Percentiles rank a stretch among this genome's conserved stretches.
Evolutionary conservation across 2,113 vertebrate genomes (phyloP).

Genomic region (Herpailurus yagouaroundi): DNA sequence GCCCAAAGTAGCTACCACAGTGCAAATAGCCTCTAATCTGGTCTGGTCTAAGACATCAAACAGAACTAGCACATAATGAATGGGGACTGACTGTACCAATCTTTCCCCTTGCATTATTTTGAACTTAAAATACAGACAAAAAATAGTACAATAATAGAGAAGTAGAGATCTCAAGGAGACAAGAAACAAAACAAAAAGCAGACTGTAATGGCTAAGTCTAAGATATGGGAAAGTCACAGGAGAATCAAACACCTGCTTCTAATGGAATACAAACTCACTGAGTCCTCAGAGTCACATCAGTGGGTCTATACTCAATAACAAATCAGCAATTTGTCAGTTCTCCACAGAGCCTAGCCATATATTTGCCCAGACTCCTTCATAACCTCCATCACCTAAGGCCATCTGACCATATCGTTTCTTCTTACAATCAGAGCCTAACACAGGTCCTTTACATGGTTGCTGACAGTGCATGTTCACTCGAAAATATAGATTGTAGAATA

Average conservation of each 20-base stretch:
- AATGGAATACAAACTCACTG: neutral
- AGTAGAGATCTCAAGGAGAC: neutral
- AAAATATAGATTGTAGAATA: neutral
- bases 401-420: neutral
- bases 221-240: neutral
- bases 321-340: neutral
- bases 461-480: neutral
- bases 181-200: neutral
- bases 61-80: neutral
- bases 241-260: neutral
- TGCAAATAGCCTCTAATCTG: neutral
- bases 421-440: neutral
- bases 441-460: neutral
- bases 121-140: neutral
- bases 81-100: accelerated
- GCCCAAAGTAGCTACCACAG: neutral
- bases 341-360: neutral
- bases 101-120: neutral
- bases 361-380: neutral
- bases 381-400: neutral
- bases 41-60: neutral
- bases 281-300: neutral
- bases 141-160: neutral
- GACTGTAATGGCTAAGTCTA: neutral
- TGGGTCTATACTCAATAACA: neutral